Evolutionary conservation across 1,140 invertebrate genomes (phyloP).

Genomic region (Habropoda laboriosa): DNA sequence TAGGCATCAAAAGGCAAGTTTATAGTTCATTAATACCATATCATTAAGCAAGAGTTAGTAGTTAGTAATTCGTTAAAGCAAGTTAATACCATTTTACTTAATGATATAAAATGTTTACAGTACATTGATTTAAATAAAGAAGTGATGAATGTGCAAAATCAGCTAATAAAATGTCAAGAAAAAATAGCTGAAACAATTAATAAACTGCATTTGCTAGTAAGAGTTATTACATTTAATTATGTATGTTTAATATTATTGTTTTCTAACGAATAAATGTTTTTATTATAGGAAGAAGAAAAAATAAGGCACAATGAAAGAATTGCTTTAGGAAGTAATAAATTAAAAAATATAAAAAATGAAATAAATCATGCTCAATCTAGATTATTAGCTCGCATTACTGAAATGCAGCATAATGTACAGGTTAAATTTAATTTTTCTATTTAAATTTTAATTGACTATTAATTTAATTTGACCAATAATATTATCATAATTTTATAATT

Average conservation of each 20-base stretch:
- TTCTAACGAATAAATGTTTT: slow-evolving; percentile 23
- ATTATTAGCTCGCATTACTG: slow-evolving; percentile 62
- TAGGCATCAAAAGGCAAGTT: slow-evolving; percentile 72
- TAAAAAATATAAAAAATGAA: slow-evolving; percentile 78
- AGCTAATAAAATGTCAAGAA: slow-evolving; percentile 68
- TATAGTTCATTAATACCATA: too few species aligned
- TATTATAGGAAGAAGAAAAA: slow-evolving; percentile 72
- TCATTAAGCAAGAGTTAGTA: too few species aligned
- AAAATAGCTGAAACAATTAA: slow-evolving; percentile 68
- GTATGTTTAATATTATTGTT: background rate
- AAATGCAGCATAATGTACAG: slow-evolving; percentile 66
- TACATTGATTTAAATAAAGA: slow-evolving; percentile 70
- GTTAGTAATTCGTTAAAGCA: too few species aligned
- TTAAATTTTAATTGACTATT: background rate
- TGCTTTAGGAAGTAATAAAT: slow-evolving; percentile 63
- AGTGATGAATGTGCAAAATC: slow-evolving; percentile 69
- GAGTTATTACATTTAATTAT: slow-evolving; percentile 12
- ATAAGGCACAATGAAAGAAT: slow-evolving; percentile 71
- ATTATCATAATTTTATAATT: slow-evolving; percentile 23
- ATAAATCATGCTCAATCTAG: slow-evolving; percentile 73
- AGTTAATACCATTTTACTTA: background rate
- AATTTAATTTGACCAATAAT: background rate
- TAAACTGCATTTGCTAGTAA: slow-evolving; percentile 73
- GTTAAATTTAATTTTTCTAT: slow-evolving; percentile 39
- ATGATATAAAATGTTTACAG: slow-evolving; percentile 42